phyloP scores from a whole-genome alignment of 2,113 vertebrate species.

The Electrona antarctica region DNA sequence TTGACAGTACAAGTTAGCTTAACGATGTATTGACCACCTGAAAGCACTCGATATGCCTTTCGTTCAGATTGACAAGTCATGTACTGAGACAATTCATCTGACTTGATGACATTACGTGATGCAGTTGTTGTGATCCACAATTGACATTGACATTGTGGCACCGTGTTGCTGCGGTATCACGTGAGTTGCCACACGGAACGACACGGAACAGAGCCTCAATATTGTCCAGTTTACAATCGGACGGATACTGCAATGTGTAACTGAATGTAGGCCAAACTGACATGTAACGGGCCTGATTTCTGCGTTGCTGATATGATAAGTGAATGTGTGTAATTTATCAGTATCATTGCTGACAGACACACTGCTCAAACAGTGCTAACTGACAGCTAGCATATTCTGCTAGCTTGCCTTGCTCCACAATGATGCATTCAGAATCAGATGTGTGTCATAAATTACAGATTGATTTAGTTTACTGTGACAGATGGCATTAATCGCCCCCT shows the following conservation, averaged over 20 bases:
- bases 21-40: background rate
- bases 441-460: no score
- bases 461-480: no score
- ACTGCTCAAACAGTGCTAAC: background rate
- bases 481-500: background rate
- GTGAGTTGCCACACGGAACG: constrained; percentile 65
- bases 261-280: background rate
- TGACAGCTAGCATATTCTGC: background rate
- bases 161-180: constrained; percentile 59
- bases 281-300: background rate
- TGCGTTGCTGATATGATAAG: background rate
- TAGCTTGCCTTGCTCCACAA: background rate
- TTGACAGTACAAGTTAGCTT: constrained; percentile 54
- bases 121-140: background rate
- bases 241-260: background rate
- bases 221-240: background rate
- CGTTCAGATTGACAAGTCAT: background rate
- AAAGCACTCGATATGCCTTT: background rate
- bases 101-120: background rate
- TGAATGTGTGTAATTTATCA: background rate
- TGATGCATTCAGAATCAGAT: background rate
- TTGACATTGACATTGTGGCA: constrained; percentile 5
- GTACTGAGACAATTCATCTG: background rate
- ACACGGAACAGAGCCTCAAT: constrained; percentile 3
- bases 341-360: background rate